Conservation (phyloP, 2,888 invertebrate species). For the Chalcis sispes region DNA sequence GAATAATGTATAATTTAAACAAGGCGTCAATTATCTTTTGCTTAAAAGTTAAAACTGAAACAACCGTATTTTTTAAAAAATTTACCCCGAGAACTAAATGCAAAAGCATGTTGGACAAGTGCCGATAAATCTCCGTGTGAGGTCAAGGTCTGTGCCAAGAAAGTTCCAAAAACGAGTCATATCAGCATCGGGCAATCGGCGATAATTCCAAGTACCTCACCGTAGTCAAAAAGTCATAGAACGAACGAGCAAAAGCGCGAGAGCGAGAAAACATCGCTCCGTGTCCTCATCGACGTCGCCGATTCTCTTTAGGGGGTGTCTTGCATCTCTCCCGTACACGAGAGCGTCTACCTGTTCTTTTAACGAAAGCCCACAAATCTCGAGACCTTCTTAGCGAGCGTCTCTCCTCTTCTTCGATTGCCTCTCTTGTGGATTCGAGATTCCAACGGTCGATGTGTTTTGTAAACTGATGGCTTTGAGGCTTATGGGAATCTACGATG, state of each 20-base stretch:
- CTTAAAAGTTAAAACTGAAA: too few species aligned
- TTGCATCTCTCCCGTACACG: neutral
- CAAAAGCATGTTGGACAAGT: too few species aligned
- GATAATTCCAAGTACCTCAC: constrained; percentile 36
- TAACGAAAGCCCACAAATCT: constrained; percentile 23
- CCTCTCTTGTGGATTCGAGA: too few species aligned
- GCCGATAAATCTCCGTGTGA: too few species aligned
- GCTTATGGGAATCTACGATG: constrained; percentile 18
- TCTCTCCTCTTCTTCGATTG: too few species aligned
- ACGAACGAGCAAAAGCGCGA: too few species aligned
- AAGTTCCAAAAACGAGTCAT: too few species aligned
- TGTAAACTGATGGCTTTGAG: constrained; percentile 18
- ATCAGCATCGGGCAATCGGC: constrained; percentile 19
- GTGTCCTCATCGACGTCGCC: constrained; percentile 8
- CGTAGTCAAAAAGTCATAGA: constrained; percentile 31
- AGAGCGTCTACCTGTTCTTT: neutral
- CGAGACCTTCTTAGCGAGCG: constrained; percentile 10
- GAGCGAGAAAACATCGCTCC: constrained; percentile 19
- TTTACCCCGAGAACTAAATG: too few species aligned
- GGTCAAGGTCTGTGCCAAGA: too few species aligned
- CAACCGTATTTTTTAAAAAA: too few species aligned
- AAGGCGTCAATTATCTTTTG: too few species aligned
- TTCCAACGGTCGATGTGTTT: constrained; percentile 20
- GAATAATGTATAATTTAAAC: too few species aligned
- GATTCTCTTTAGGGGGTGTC: constrained; percentile 41